Evolutionary conservation across 2,888 invertebrate genomes (phyloP).

Genomic region (Cosmia pyralina): DNA sequence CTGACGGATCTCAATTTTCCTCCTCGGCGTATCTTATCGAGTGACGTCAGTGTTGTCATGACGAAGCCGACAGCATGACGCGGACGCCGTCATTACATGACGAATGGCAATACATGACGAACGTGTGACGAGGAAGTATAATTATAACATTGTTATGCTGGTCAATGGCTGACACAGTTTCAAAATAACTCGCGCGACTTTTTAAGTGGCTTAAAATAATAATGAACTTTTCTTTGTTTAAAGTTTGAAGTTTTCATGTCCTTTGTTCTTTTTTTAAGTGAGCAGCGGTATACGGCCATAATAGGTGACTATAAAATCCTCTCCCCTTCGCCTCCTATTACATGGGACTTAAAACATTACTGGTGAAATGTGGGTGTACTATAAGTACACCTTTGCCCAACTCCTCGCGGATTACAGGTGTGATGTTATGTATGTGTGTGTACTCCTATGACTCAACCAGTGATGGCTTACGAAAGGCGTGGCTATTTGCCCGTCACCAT

Average conservation of each 20-base stretch:
- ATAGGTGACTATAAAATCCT: background rate
- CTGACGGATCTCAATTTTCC: background rate
- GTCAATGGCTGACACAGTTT: constrained; percentile 36
- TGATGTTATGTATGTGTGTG: background rate
- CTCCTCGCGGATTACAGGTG: background rate
- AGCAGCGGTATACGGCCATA: background rate
- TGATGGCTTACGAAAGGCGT: background rate
- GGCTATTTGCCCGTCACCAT: no score
- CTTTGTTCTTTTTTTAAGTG: background rate
- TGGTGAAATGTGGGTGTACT: background rate
- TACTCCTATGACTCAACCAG: background rate
- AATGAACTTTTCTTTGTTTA: background rate
- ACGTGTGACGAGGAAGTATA: constrained; percentile 39
- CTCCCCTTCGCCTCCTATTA: no score
- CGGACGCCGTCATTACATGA: constrained; percentile 39
- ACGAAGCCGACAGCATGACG: constrained; percentile 28
- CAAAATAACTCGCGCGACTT: constrained; percentile 22
- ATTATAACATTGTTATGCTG: constrained; percentile 30
- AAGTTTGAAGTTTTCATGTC: background rate
- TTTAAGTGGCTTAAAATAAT: background rate
- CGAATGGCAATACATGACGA: constrained; percentile 24
- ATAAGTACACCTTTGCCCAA: background rate
- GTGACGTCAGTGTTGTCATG: constrained; percentile 34
- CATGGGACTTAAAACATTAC: background rate
- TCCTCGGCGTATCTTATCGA: constrained; percentile 27